Evolutionary conservation across 1,140 invertebrate species (phyloP), one percentile per base, ranked within the genome.

Genomic region (Hycleus cichorii): DNA sequence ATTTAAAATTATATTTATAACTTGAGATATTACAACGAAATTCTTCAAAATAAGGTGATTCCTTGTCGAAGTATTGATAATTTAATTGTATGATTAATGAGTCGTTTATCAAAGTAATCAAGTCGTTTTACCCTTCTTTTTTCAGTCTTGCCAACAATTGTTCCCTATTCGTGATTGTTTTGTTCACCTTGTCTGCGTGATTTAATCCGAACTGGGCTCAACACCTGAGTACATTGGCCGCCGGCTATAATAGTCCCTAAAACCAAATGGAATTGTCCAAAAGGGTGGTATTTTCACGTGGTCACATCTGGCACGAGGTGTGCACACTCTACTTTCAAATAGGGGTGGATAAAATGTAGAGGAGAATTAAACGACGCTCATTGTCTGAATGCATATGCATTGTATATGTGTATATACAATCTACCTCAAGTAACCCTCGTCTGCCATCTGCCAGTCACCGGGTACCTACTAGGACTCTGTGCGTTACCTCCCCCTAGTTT

Each of bases 371-470:
- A 69, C 62, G 62, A 47, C 49, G 62, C 66, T 64, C 64, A 69
- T 72, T 71, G 69, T 71, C 65, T 70, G 63, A 60, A 70, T 70
- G 69, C 69, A 70, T 68, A 68, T 69, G 70, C 64, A 72, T 72
- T 72, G 68, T 69, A 53, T 65, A n/a, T 42, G 40, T 42, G 40
- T 42, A 11, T 42, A 11, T 42, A 32, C 32, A 32, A 32, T 62
- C 64, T 64, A 72, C 71, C 71, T 72, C 69, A 70, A 71, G 71
- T 70, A 63, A 72, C 71, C 71, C 70, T 70, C 68, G 65, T 68
- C 65, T 69, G 68, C 71, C 70, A 72, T 71, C 70, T 71, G 70
- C 68, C 70, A 72, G 70, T 73, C 69, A 71, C 66, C 64, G 64
- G 53, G 69, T 67, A 70, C 66, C 65, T 66, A 39, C 40, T 47